Percentiles rank a stretch among this genome's conserved stretches.
These are phyloP conservation scores for Geococcyx californianus DNA, from an alignment of 2,113 vertebrate genomes.

Conservation along the genomic window DNA sequence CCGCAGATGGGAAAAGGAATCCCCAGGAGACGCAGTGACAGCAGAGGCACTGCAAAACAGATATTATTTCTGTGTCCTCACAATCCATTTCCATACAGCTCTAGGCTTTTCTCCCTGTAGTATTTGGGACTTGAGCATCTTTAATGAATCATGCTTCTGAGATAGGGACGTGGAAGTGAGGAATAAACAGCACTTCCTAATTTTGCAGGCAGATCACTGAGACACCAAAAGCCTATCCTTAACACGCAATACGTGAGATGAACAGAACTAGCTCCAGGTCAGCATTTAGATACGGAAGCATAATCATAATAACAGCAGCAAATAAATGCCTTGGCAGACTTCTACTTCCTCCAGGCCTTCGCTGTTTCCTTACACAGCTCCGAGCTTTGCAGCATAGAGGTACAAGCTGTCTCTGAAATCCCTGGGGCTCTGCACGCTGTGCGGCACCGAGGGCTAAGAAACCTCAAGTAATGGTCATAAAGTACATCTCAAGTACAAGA, in stretches of 20 bases:
- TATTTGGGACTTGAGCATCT: not conserved
- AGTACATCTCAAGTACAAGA: not conserved
- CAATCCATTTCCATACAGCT: not conserved
- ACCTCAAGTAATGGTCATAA: not conserved
- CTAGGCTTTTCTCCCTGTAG: not conserved
- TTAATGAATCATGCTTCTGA: not conserved
- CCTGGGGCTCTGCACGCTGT: not conserved
- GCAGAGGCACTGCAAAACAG: not conserved
- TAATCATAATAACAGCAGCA: not conserved
- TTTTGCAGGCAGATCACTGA: not conserved
- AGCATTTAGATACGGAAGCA: not conserved
- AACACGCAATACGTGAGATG: not conserved
- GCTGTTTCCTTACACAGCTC: not conserved
- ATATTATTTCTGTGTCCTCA: not conserved
- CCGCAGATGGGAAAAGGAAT: not conserved
- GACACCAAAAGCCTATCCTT: not conserved
- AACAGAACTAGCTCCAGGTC: not conserved
- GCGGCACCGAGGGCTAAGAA: not conserved
- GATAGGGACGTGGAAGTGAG: not conserved
- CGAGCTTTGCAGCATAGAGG: not conserved
- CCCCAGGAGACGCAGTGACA: not conserved
- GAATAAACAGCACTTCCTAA: not conserved
- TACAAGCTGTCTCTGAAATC: not conserved
- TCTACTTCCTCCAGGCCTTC: not conserved
- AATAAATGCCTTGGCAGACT: not conserved